These are phyloP conservation scores for Halcyon malimbica DNA, from an alignment of 2,113 vertebrate species.

Conservation along the genomic window DNA sequence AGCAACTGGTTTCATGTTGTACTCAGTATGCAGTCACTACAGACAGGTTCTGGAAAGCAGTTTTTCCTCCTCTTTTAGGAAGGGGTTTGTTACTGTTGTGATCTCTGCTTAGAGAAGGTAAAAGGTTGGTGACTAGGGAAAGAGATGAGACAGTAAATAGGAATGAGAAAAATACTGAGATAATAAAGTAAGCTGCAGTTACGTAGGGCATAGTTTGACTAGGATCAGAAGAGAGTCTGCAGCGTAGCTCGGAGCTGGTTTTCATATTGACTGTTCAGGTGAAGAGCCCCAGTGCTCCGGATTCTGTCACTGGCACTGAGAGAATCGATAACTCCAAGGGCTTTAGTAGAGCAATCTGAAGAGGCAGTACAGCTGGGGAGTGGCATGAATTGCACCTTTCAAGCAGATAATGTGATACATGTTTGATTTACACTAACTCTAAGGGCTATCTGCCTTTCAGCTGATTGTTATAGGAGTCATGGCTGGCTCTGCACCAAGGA, in stretches of 20 bases:
- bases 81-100: background rate
- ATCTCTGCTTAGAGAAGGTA: background rate
- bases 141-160: background rate
- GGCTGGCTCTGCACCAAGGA: background rate
- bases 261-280: accelerated
- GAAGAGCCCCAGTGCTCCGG: background rate
- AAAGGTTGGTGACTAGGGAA: background rate
- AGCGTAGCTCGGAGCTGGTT: background rate
- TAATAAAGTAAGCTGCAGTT: background rate
- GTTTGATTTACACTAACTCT: background rate
- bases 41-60: background rate
- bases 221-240: background rate
- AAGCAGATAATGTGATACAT: background rate
- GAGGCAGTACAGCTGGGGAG: background rate
- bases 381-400: background rate
- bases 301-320: background rate
- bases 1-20: background rate
- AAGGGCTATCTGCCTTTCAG: background rate
- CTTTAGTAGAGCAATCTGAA: background rate
- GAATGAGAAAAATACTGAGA: background rate
- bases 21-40: background rate
- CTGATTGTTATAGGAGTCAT: background rate
- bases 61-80: background rate
- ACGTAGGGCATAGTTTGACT: background rate
- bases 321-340: accelerated